Evolutionary conservation across 1,140 invertebrate species (phyloP).

Genomic region (Papilio xuthus): DNA sequence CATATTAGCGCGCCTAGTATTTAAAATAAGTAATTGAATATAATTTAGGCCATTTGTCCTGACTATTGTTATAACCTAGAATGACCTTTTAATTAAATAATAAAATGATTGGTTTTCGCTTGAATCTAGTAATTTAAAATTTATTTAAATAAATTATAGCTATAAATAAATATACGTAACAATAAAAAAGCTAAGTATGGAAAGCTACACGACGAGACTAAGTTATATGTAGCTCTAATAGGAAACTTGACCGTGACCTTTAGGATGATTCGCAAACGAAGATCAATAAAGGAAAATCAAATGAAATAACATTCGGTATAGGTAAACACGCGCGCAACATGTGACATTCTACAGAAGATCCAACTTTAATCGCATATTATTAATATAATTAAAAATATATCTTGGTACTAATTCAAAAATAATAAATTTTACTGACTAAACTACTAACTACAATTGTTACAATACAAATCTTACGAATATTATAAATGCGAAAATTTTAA

Average conservation of each 20-base stretch:
- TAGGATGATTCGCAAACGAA: neutral
- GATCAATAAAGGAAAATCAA: neutral
- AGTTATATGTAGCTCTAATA: neutral
- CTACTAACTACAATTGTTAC: too few relatives aligned
- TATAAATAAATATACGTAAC: neutral
- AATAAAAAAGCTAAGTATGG: neutral
- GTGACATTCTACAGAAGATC: neutral
- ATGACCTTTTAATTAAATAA: too few relatives aligned
- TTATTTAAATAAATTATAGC: neutral
- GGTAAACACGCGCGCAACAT: neutral
- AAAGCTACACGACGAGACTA: neutral
- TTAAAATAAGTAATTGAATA: too few relatives aligned
- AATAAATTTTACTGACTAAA: too few relatives aligned
- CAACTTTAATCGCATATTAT: neutral
- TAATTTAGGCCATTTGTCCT: too few relatives aligned
- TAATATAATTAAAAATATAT: neutral
- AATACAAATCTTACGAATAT: too few relatives aligned
- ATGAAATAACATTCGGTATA: neutral
- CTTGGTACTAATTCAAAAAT: too few relatives aligned
- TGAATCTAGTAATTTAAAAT: neutral
- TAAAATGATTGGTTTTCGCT: neutral
- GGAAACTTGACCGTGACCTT: constrained; percentile 20
- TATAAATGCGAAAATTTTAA: too few relatives aligned
- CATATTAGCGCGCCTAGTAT: too few relatives aligned
- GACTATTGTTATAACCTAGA: too few relatives aligned